Conservation (phyloP, 2,797 vertebrate genomes). For the Pantherophis alleghaniensis region DNA sequence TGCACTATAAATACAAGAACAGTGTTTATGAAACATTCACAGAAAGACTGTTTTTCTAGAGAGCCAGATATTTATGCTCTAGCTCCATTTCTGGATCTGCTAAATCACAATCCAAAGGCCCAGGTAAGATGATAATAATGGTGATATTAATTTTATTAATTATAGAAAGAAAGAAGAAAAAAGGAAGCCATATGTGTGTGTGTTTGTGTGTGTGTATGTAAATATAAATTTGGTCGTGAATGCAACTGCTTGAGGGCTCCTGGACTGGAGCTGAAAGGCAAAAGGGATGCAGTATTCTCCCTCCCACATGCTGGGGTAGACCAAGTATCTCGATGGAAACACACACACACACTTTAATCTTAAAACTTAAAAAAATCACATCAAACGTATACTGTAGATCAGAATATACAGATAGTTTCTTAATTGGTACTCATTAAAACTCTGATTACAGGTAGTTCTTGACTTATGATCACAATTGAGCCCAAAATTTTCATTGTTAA, state of each 20-base stretch:
- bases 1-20: conserved; percentile 93
- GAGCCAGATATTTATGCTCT: conserved; percentile 83
- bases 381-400: background rate
- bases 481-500: too few relatives aligned
- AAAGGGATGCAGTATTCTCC: too few relatives aligned
- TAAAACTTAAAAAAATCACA: background rate
- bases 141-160: background rate
- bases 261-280: too few relatives aligned
- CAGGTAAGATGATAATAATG: conserved; percentile 75
- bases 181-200: background rate
- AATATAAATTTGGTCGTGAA: too few relatives aligned
- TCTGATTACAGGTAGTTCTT: background rate
- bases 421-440: background rate
- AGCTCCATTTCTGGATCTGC: conserved; percentile 90
- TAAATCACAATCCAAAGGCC: conserved; percentile 87
- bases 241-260: too few relatives aligned
- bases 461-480: too few relatives aligned
- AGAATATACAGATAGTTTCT: background rate
- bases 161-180: background rate
- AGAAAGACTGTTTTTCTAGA: conserved; percentile 73
- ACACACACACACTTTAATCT: background rate
- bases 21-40: conserved; percentile 80
- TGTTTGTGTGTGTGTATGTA: too few relatives aligned
- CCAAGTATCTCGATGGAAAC: too few relatives aligned
- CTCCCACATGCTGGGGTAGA: too few relatives aligned